Conservation (phyloP, 1,140 invertebrate species). For the Drosophila obscura region DNA sequence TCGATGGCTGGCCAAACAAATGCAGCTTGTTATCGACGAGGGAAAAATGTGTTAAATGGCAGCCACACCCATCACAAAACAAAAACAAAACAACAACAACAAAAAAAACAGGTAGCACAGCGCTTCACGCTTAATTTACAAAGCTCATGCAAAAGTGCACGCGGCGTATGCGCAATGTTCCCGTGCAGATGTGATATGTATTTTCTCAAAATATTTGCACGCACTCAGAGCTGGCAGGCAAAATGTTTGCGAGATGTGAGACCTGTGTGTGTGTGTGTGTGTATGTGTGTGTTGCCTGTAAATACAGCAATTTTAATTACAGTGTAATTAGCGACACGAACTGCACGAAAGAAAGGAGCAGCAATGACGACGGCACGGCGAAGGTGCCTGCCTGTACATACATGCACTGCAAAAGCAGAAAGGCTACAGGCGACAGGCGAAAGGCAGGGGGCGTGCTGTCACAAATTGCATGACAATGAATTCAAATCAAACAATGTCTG, state of each 20-base stretch:
- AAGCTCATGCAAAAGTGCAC: conserved; percentile 65
- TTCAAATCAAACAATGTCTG: conserved; percentile 80
- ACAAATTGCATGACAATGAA: conserved; percentile 75
- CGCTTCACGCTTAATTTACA: conserved; percentile 68
- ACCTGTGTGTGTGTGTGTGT: conserved; percentile 19
- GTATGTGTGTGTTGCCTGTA: conserved; percentile 46
- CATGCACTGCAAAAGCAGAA: conserved; percentile 1
- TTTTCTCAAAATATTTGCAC: conserved; percentile 73
- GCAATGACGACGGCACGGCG: conserved; percentile 15
- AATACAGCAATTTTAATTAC: conserved; percentile 79
- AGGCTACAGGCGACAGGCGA: neutral
- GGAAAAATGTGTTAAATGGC: conserved; percentile 74
- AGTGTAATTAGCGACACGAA: conserved; percentile 79
- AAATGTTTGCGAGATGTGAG: neutral
- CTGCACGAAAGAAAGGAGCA: conserved; percentile 32
- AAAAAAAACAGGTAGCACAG: conserved; percentile 8
- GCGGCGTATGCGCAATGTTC: conserved; percentile 70
- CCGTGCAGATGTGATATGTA: conserved; percentile 36
- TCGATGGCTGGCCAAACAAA: conserved; percentile 48
- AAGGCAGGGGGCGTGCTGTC: conserved; percentile 30
- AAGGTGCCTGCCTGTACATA: no score
- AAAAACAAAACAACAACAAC: neutral
- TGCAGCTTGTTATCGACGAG: conserved; percentile 71
- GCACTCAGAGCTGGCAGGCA: conserved; percentile 38
- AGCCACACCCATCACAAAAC: conserved; percentile 54